A percentile compares a stretch with the other conserved stretches of the same genome.
Conservation (phyloP, 2,113 vertebrate species). For the Malaclemys terrapin region DNA sequence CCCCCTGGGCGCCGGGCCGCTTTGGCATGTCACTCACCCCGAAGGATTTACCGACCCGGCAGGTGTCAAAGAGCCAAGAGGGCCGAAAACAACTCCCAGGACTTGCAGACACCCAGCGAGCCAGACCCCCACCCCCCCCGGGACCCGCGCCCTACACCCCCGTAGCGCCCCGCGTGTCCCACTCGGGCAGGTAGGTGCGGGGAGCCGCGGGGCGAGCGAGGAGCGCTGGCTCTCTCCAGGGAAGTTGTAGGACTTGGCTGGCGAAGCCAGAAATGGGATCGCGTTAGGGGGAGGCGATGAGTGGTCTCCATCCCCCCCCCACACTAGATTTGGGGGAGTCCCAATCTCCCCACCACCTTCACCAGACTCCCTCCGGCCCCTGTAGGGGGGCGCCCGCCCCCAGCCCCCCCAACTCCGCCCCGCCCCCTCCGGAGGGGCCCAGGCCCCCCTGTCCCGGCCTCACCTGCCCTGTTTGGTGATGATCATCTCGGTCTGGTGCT, state of each 20-base stretch:
- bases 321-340: neutral
- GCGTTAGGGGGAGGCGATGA: neutral
- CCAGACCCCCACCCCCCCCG: rapidly evolving
- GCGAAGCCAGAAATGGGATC: neutral
- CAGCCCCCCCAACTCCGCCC: neutral
- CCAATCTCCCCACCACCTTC: neutral
- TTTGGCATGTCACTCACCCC: too few species aligned
- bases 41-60: too few species aligned
- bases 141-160: neutral
- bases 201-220: too few species aligned
- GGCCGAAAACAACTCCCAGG: neutral
- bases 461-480: conserved; percentile 98
- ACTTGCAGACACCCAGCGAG: neutral
- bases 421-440: neutral
- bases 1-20: too few species aligned
- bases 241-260: neutral
- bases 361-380: neutral
- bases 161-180: neutral
- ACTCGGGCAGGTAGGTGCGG: neutral
- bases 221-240: neutral
- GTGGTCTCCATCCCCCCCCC: rapidly evolving
- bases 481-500: conserved; percentile 98
- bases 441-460: conserved; percentile 55
- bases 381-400: too few species aligned
- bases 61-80: neutral